These are phyloP conservation scores for Caloenas nicobarica DNA, from an alignment of 2,113 vertebrate species.

Conservation along the genomic window DNA sequence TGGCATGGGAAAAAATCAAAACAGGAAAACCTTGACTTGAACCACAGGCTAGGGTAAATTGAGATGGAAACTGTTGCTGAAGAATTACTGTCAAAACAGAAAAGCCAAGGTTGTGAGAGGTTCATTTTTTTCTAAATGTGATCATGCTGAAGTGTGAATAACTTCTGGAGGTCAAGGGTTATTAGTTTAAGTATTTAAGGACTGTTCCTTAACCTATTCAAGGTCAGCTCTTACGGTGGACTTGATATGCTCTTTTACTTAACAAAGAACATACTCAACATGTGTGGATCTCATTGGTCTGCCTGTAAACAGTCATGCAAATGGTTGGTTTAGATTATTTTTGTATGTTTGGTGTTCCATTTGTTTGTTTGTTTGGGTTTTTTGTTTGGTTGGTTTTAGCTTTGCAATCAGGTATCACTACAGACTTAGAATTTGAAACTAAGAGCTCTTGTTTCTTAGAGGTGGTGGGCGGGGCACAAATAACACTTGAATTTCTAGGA, in stretches of 20 bases:
- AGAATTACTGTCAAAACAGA: conserved; percentile 13
- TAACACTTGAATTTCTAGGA: background rate
- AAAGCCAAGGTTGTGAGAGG: background rate
- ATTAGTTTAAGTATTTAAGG: background rate
- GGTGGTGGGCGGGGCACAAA: accelerated
- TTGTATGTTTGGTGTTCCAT: background rate
- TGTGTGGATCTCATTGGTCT: background rate
- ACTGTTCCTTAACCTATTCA: background rate
- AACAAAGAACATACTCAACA: background rate
- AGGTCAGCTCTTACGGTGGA: background rate
- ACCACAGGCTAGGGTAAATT: background rate
- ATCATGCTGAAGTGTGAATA: background rate
- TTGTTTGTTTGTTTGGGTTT: accelerated
- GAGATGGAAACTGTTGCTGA: background rate
- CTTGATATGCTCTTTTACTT: background rate
- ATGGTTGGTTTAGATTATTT: background rate
- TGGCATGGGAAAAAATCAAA: background rate
- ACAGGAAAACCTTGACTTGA: background rate
- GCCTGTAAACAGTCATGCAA: background rate
- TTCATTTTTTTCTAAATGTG: background rate
- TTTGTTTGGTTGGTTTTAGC: background rate
- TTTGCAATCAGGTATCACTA: background rate
- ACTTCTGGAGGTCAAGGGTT: background rate
- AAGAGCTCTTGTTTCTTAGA: background rate
- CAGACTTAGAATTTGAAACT: background rate